phyloP scores from a whole-genome alignment of 2,113 vertebrate species.

The Lanius collurio region DNA sequence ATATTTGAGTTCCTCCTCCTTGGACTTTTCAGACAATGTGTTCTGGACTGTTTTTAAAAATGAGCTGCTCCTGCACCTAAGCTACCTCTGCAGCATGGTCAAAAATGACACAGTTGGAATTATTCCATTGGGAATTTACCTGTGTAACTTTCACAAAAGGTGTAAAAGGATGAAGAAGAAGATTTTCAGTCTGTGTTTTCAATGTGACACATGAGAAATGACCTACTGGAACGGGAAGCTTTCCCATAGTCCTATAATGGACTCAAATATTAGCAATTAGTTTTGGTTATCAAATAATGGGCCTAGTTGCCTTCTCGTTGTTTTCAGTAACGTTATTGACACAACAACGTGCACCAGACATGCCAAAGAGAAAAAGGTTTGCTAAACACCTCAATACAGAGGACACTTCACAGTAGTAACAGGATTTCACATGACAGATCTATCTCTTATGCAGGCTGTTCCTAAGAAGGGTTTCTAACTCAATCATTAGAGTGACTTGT shows the following conservation, averaged over 20 bases:
- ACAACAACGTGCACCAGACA: neutral
- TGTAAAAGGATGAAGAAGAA: neutral
- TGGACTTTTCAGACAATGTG: conserved; percentile 16
- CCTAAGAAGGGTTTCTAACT: neutral
- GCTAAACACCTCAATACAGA: neutral
- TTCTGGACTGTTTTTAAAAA: conserved; percentile 18
- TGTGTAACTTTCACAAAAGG: neutral
- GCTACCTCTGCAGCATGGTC: neutral
- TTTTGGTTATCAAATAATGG: neutral
- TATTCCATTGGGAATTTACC: neutral
- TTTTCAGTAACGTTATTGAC: neutral
- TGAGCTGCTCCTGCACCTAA: neutral
- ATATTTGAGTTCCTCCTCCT: conserved; percentile 3
- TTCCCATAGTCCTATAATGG: neutral
- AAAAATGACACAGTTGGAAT: neutral
- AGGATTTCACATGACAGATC: neutral
- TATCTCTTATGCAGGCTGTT: neutral
- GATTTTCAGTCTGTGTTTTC: neutral
- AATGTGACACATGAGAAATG: neutral
- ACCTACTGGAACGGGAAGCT: neutral
- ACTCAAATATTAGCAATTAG: neutral
- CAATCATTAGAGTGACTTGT: neutral
- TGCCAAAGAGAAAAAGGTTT: neutral
- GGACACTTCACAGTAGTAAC: neutral
- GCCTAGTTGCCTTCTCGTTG: neutral